Evolutionary conservation across 2,888 invertebrate genomes (phyloP), one percentile per base, ranked within the genome.

Genomic region (Drosophila tripunctata): DNA sequence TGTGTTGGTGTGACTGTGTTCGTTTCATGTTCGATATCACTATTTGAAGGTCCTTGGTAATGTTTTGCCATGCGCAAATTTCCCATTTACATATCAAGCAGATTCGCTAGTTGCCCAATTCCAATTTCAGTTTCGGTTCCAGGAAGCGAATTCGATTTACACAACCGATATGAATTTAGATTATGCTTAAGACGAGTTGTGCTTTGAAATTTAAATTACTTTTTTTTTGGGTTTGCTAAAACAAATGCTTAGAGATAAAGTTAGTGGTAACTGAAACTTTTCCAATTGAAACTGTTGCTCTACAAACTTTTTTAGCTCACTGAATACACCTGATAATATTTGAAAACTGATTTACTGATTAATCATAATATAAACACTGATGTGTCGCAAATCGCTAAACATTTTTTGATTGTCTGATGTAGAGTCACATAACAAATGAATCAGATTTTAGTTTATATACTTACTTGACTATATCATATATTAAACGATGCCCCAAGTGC

Each of bases 71-170:
- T 60, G 74, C 72, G 64, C 52, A 65, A 76, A 78, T 82, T 74
- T 61, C 62, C n/a, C 71, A 85, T 85, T 80, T 72, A 68, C 83
- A 71, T 85, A 79, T 65, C 83, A 82, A 82, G 74, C 66, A 65
- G 71, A 41, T 52, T 21, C 33, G 15, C 33, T 12, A 43, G 22
- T 40, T 40, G 27, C 30, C 71, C 15, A 43, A 21, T 72, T 66
- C 33, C 48, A 17, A n/a, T n/a, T n/a, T n/a, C n/a, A n/a, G 24
- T 8, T 27, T 6, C 15, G 38, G 19, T 73, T 67, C 33, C 50
- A 19, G 36, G 57, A 69, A 66, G 33, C 14, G 52, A 68, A 76
- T 60, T 73, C 68, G 62, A 66, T 82, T 78, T 60, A 50, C 43
- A 15, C 47, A 21, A 24, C 30, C 19, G 43, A 15, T 43, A 31